phyloP scores from a whole-genome alignment of 2,888 invertebrate species.

The Eupithecia pulchellata region DNA sequence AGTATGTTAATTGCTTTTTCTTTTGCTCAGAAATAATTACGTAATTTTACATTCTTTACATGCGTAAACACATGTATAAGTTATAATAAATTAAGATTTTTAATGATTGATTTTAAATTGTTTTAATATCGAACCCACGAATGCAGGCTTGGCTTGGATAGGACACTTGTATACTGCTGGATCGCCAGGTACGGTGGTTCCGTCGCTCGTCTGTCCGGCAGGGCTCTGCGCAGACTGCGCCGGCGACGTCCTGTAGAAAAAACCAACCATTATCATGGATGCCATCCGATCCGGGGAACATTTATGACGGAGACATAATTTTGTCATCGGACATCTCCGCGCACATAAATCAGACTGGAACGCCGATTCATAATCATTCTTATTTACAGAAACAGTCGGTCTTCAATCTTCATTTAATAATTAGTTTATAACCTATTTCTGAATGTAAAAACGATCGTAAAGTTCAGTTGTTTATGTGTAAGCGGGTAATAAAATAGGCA shows the following conservation, averaged over 20 bases:
- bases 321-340: constrained; percentile 63
- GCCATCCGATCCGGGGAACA: constrained; percentile 62
- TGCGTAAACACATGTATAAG: neutral
- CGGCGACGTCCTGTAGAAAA: constrained; percentile 60
- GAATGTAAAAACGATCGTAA: constrained; percentile 68
- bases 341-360: constrained; percentile 59
- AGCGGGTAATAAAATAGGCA: constrained; percentile 73
- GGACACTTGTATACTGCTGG: neutral
- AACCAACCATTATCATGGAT: constrained; percentile 64
- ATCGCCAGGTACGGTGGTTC: neutral
- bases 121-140: neutral
- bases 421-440: constrained; percentile 67
- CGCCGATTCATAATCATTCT: constrained; percentile 61
- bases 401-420: constrained; percentile 65
- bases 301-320: constrained; percentile 70
- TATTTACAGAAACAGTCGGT: constrained; percentile 54
- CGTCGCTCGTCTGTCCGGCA: constrained; percentile 7
- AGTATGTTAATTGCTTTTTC: too few species aligned
- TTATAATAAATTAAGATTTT: neutral
- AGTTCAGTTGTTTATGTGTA: constrained; percentile 73
- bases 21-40: neutral
- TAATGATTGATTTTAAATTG: neutral
- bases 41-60: neutral
- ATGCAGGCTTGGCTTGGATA: neutral
- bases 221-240: constrained; percentile 41